phyloP scores from a whole-genome alignment of 1,140 invertebrate species.

The Drosophila ananassae region DNA sequence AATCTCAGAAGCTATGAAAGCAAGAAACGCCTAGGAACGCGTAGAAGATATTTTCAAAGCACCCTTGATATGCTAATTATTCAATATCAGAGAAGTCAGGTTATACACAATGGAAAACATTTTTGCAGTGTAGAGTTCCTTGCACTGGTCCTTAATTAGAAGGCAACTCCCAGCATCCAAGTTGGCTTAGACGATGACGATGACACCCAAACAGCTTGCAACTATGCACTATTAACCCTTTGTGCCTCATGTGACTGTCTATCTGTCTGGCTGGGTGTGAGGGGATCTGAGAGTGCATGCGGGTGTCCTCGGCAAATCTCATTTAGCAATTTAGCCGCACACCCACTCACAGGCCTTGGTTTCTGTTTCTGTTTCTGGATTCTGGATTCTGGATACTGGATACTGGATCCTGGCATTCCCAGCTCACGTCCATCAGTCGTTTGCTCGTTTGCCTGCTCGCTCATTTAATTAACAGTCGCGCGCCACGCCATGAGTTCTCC shows the following conservation, averaged over 20 bases:
- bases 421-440: conserved; percentile 77
- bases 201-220: conserved; percentile 69
- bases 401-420: conserved; percentile 28
- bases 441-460: conserved; percentile 81
- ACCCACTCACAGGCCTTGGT: conserved; percentile 65
- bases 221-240: conserved; percentile 79
- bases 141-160: conserved; percentile 68
- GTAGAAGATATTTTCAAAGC: too few species aligned
- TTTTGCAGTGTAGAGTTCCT: conserved; percentile 18
- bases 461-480: conserved; percentile 82
- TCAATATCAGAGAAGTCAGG: too few species aligned
- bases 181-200: conserved; percentile 67
- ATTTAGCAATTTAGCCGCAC: conserved; percentile 83
- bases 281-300: conserved; percentile 31
- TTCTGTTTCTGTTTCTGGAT: conserved; percentile 29
- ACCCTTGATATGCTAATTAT: too few species aligned
- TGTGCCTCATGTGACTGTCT: conserved; percentile 59
- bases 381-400: conserved; percentile 30
- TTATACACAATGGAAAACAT: background rate
- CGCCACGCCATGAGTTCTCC: conserved; percentile 63
- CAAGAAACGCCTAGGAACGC: too few species aligned
- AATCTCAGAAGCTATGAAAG: background rate
- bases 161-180: conserved; percentile 55
- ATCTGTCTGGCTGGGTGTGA: conserved; percentile 1
- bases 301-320: conserved; percentile 74